phyloP scores from a whole-genome alignment of 2,797 vertebrate species.

The Catamblyrhynchus diadema region DNA sequence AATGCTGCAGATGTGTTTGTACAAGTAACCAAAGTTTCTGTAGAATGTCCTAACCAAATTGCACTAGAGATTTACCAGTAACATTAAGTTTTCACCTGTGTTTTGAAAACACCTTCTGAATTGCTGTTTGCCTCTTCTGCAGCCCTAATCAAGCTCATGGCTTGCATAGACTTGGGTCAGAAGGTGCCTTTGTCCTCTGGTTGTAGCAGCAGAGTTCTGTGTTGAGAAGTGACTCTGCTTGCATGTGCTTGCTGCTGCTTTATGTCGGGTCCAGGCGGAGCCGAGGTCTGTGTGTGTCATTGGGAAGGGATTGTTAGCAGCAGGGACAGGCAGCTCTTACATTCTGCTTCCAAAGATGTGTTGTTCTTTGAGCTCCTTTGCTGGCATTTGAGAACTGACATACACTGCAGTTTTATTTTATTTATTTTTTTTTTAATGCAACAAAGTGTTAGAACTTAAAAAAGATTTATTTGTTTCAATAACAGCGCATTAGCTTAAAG shows the following conservation, averaged over 20 bases:
- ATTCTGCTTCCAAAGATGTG: neutral
- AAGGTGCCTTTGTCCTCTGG: neutral
- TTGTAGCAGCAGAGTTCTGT: neutral
- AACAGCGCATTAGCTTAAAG: neutral
- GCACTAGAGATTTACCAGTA: neutral
- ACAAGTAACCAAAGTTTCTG: neutral
- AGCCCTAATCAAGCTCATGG: neutral
- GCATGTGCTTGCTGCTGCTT: neutral
- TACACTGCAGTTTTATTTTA: neutral
- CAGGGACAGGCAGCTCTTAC: neutral
- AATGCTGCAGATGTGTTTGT: neutral
- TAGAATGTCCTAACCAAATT: neutral
- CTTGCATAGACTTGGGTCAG: neutral
- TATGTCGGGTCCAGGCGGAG: accelerated
- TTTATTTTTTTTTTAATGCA: neutral
- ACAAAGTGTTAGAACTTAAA: neutral
- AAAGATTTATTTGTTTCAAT: slow-evolving; percentile 32
- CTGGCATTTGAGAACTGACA: neutral
- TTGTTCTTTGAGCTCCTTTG: neutral
- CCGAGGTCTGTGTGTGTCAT: accelerated
- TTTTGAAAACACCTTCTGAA: neutral
- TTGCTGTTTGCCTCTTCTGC: neutral
- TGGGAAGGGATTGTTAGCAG: accelerated
- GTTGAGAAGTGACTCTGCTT: neutral
- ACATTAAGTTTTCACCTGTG: neutral